Evolutionary conservation across 2,113 vertebrate genomes (phyloP).

Genomic region (Rhinopomastus cyanomelas): DNA sequence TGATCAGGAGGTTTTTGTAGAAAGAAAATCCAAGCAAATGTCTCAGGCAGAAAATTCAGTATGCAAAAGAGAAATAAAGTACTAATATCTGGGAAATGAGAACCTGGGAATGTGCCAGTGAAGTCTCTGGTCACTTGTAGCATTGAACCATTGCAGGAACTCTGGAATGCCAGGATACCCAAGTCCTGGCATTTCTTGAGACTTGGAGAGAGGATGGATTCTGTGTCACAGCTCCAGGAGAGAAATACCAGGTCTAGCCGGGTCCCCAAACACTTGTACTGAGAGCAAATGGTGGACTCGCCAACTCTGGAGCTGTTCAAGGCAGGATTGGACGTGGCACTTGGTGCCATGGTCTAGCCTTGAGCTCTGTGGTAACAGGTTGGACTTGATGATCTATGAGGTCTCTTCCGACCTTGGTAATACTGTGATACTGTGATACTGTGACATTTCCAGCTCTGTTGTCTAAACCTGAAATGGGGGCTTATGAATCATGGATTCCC

Average conservation of each 20-base stretch:
- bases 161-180: not conserved
- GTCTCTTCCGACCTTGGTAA: too few relatives aligned
- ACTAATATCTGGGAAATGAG: not conserved
- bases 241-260: not conserved
- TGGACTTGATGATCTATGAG: too few relatives aligned
- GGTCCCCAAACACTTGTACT: not conserved
- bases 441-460: not conserved
- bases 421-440: too few relatives aligned
- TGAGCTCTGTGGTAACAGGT: too few relatives aligned
- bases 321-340: too few relatives aligned
- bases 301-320: too few relatives aligned
- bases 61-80: not conserved
- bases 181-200: not conserved
- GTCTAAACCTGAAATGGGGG: not conserved
- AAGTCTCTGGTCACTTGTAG: not conserved
- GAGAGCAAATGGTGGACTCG: not conserved
- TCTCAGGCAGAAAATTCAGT: not conserved
- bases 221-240: not conserved
- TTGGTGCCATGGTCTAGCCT: too few relatives aligned
- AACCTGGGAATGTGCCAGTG: not conserved
- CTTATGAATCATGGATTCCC: not conserved
- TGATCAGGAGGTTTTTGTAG: not conserved
- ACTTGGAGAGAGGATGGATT: not conserved
- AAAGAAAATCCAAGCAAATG: not conserved
- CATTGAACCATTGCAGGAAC: not conserved